Evolutionary conservation across 2,888 invertebrate genomes (phyloP).

Genomic region (Agelastica alni): DNA sequence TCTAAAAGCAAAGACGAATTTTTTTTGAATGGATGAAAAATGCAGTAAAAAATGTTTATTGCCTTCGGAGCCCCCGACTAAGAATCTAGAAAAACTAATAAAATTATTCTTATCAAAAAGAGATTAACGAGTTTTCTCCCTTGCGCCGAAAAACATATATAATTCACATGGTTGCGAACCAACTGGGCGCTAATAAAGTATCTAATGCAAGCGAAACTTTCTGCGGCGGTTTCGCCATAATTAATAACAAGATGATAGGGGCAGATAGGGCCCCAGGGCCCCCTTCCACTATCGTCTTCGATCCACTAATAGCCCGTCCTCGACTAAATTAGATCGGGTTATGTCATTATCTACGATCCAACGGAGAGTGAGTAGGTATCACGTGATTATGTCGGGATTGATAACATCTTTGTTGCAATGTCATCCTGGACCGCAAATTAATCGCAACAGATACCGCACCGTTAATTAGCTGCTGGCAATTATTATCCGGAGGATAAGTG

Average conservation of each 20-base stretch:
- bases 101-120: too few species aligned
- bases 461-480: slow-evolving; percentile 43
- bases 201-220: slow-evolving; percentile 1
- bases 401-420: slow-evolving; percentile 49
- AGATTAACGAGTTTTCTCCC: too few species aligned
- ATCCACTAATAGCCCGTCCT: slow-evolving; percentile 38
- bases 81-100: too few species aligned
- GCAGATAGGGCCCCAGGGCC: slow-evolving; percentile 38
- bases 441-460: slow-evolving; percentile 43
- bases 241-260: slow-evolving; percentile 37
- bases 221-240: slow-evolving; percentile 23
- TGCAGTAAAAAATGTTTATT: too few species aligned
- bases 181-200: background rate
- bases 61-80: too few species aligned
- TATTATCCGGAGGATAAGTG: slow-evolving; percentile 37
- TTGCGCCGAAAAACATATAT: too few species aligned
- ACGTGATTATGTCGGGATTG: slow-evolving; percentile 48
- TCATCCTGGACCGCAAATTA: slow-evolving; percentile 47
- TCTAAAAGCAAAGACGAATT: too few species aligned
- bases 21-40: too few species aligned
- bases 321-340: slow-evolving; percentile 50
- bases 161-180: background rate
- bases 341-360: slow-evolving; percentile 49
- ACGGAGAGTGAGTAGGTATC: slow-evolving; percentile 41
- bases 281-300: slow-evolving; percentile 30